phyloP scores from a whole-genome alignment of 2,888 invertebrate genomes.

The Drosophila robusta region DNA sequence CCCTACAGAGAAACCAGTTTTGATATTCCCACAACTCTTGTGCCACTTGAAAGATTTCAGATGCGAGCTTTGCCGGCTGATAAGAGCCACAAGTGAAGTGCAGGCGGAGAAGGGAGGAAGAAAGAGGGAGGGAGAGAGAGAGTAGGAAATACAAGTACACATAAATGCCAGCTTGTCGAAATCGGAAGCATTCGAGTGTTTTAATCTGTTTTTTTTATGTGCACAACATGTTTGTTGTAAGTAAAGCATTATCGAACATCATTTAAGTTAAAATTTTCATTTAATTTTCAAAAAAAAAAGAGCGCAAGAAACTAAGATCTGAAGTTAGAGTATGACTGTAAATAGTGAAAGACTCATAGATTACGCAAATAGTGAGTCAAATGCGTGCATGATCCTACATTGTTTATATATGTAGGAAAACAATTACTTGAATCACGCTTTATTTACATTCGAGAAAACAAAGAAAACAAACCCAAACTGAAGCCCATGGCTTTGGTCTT shows the following conservation, averaged over 20 bases:
- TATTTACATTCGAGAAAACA: slow-evolving; percentile 1
- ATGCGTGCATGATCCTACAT: not conserved
- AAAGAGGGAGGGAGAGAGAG: not conserved
- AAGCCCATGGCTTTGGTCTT: not conserved
- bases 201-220: slow-evolving; percentile 6
- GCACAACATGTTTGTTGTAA: slow-evolving; percentile 1
- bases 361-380: slow-evolving; percentile 4
- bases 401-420: not conserved
- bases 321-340: not conserved
- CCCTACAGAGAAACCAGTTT: slow-evolving; percentile 74
- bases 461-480: not conserved
- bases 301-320: not conserved
- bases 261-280: not conserved
- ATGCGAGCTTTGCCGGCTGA: slow-evolving; percentile 33
- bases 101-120: not conserved
- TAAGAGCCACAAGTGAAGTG: slow-evolving; percentile 22
- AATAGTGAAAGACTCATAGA: not conserved
- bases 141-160: not conserved
- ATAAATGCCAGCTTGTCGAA: slow-evolving; percentile 21
- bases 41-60: slow-evolving; percentile 55
- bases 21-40: slow-evolving; percentile 60
- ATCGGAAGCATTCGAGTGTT: slow-evolving; percentile 24
- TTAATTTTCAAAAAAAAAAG: not conserved
- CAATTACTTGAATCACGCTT: slow-evolving; percentile 9
- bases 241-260: not conserved